A percentile compares a stretch with the other conserved stretches of the same genome.
These are phyloP conservation scores for Clistopyga incitator DNA, from an alignment of 2,888 invertebrate genomes.

Conservation along the genomic window DNA sequence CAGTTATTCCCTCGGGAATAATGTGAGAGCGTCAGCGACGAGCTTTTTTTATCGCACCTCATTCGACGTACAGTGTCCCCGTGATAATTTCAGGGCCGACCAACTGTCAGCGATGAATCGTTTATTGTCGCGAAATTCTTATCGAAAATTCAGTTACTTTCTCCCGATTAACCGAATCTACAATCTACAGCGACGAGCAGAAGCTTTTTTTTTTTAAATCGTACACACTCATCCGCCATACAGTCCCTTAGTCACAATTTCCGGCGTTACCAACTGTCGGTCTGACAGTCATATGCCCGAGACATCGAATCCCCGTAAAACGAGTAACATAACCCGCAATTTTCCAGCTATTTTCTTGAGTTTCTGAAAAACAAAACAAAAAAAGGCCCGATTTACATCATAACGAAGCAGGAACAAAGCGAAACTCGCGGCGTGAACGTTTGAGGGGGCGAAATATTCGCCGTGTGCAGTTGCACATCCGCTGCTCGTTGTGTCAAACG, in stretches of 20 bases:
- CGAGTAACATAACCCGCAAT: not conserved
- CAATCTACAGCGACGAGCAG: too few relatives aligned
- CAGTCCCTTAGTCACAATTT: not conserved
- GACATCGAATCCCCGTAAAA: not conserved
- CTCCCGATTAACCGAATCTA: too few relatives aligned
- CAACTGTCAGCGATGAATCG: not conserved
- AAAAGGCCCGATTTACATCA: too few relatives aligned
- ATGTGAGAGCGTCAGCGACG: not conserved
- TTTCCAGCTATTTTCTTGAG: too few relatives aligned
- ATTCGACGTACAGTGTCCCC: not conserved
- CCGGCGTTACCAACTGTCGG: not conserved
- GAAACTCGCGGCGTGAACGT: too few relatives aligned
- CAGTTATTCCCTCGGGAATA: not conserved
- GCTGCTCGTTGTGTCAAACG: constrained; percentile 71
- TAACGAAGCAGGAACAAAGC: too few relatives aligned
- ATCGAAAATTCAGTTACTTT: too few relatives aligned
- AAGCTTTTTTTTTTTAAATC: not conserved
- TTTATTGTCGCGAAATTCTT: too few relatives aligned
- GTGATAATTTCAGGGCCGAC: not conserved
- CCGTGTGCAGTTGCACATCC: constrained; percentile 11
- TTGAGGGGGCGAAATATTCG: not conserved
- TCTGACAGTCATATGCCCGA: not conserved
- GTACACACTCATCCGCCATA: not conserved
- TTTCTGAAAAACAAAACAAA: too few relatives aligned
- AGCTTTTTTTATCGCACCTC: not conserved